These are phyloP conservation scores for Stenotaenia linearis DNA, from an alignment of 2,888 invertebrate species.

Conservation along the genomic window DNA sequence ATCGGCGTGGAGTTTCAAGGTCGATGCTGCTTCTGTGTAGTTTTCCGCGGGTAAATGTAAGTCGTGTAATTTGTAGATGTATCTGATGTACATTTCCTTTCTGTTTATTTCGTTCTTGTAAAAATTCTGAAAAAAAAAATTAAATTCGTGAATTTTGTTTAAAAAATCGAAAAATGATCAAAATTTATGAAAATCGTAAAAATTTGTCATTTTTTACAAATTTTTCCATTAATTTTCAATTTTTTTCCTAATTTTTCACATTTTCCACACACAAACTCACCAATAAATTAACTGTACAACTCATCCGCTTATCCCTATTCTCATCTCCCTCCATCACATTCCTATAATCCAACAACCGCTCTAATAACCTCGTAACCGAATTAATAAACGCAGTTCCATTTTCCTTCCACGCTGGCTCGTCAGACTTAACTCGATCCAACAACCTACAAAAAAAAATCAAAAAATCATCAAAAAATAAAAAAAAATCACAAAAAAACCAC, in stretches of 20 bases:
- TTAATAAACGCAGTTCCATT: slow-evolving; percentile 87
- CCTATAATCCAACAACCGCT: slow-evolving; percentile 80
- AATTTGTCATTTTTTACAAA: neutral
- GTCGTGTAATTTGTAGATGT: slow-evolving; percentile 90
- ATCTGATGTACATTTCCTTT: slow-evolving; percentile 90
- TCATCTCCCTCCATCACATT: slow-evolving; percentile 93
- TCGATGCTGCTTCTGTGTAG: slow-evolving; percentile 90
- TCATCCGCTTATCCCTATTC: slow-evolving; percentile 90
- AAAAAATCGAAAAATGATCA: neutral
- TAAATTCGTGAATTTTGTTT: neutral
- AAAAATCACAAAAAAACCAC: neutral
- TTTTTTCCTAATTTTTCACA: neutral
- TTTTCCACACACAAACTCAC: slow-evolving; percentile 49
- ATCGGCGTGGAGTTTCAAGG: slow-evolving; percentile 87
- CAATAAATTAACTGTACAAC: slow-evolving; percentile 88
- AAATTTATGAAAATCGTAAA: neutral
- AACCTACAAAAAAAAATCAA: slow-evolving; percentile 54
- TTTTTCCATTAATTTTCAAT: neutral
- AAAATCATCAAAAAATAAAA: neutral
- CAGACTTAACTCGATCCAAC: slow-evolving; percentile 74
- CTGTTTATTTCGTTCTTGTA: slow-evolving; percentile 93
- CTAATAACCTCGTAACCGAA: slow-evolving; percentile 80
- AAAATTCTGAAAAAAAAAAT: slow-evolving; percentile 64
- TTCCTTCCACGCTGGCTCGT: slow-evolving; percentile 83
- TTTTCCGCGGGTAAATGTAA: slow-evolving; percentile 86